A percentile compares a stretch with the other conserved stretches of the same genome.
These are phyloP conservation scores for Sinopyrophorus schimmeli DNA, from an alignment of 2,888 invertebrate genomes.

Conservation along the genomic window DNA sequence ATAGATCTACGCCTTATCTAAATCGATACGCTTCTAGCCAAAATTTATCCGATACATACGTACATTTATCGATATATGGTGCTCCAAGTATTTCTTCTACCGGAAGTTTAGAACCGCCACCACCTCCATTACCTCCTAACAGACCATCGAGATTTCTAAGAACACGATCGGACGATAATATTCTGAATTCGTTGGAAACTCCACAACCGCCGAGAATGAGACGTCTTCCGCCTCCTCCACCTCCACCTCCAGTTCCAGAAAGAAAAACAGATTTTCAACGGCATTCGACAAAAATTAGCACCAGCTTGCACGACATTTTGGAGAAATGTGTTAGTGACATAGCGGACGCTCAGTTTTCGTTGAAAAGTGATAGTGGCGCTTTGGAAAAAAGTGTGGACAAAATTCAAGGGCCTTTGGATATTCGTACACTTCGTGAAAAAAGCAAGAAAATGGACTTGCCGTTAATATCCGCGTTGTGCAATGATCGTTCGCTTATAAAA, in stretches of 20 bases:
- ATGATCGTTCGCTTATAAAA: constrained; percentile 85
- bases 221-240: constrained; percentile 59
- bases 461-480: constrained; percentile 89
- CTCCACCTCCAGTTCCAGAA: constrained; percentile 58
- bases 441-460: constrained; percentile 89
- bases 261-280: constrained; percentile 47
- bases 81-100: constrained; percentile 69
- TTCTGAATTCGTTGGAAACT: constrained; percentile 69
- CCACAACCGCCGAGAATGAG: constrained; percentile 60
- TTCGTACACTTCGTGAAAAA: constrained; percentile 82
- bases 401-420: constrained; percentile 62
- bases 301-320: constrained; percentile 36
- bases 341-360: constrained; percentile 21
- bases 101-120: constrained; percentile 64
- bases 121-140: constrained; percentile 66
- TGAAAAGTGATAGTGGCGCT: constrained; percentile 32
- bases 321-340: constrained; percentile 40
- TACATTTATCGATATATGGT: constrained; percentile 71
- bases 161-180: constrained; percentile 81
- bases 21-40: constrained; percentile 80
- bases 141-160: constrained; percentile 65
- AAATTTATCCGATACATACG: constrained; percentile 75
- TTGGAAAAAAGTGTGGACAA: constrained; percentile 20
- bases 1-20: constrained; percentile 81
- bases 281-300: constrained; percentile 17